Base-by-base conservation (phyloP, 2,797 vertebrate species). In the Triplophysa bombifrons region DNA sequence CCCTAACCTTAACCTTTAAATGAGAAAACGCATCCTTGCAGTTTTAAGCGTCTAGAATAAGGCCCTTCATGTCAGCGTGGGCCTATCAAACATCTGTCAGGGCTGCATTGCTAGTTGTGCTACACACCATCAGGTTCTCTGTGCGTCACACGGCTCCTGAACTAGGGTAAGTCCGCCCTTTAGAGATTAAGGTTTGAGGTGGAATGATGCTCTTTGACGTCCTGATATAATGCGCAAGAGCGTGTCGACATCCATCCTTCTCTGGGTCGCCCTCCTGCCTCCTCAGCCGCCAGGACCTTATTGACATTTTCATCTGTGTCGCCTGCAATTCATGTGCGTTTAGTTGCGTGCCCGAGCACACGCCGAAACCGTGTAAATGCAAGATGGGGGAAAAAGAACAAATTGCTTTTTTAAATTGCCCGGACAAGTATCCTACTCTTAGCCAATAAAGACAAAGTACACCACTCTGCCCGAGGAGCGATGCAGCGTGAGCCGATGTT, bases 361-460 rank as follows among this genome's bases (percentile, higher is more conserved):
- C 69, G 84, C 80, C 64, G 82, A 65, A 82, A 85, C 81, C 72
- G 74, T 84, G 86, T 83, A 84, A 87, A 85, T 71, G 84, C 80
- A 77, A 77, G 83, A 55, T 19, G 55, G 79, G 78, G 44, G 55
- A 84, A 81, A 83, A 84, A 87, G 84, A 82, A 87, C 86, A 87
- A 84, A 87, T 87, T 85, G 86, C 84, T 87, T 87, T 87, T 87
- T 87, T 87, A 84, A 87, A 87, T 87, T 85, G 84, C 78, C 76
- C 53, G 63, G 86, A 87, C 86, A 87, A 85, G 86, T 85, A 85
- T 77, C 61, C 72, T 56, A 73, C 70, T 85, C 79, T 74, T 83
- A 84, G 76, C 84, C 84, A 81, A 87, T 87, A 87, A 87, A 87
- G 84, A 87, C 84, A 85, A 87, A 87, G 82, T 74, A 64, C 82